phyloP scores from a whole-genome alignment of 2,888 invertebrate species.

The Epistrophella euchroma region DNA sequence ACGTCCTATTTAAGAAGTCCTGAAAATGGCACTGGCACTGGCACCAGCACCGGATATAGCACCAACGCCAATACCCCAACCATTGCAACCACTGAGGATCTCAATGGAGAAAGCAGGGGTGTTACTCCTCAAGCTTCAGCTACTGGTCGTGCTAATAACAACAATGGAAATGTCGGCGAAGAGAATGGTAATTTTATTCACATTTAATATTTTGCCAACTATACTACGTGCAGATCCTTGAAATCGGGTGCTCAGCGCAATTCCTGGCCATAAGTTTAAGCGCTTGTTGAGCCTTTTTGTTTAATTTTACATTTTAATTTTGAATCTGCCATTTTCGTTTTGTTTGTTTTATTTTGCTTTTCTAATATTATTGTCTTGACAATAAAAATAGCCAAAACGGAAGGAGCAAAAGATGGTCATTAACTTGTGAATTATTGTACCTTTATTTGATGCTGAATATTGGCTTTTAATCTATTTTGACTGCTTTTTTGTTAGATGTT shows the following conservation, averaged over 20 bases:
- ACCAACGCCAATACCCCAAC: slow-evolving; percentile 14
- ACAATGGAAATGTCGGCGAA: slow-evolving; percentile 64
- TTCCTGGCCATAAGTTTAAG: slow-evolving; percentile 66
- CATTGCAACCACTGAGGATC: slow-evolving; percentile 23
- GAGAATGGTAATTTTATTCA: slow-evolving; percentile 77
- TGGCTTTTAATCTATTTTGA: not conserved
- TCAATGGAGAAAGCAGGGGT: slow-evolving; percentile 44
- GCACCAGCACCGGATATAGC: not conserved
- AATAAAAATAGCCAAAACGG: slow-evolving; percentile 40
- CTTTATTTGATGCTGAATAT: not conserved
- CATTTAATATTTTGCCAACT: slow-evolving; percentile 73
- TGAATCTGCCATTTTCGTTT: slow-evolving; percentile 59
- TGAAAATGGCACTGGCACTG: slow-evolving; percentile 44
- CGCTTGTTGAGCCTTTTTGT: slow-evolving; percentile 70
- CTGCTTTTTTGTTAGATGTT: not conserved
- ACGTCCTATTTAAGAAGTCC: slow-evolving; percentile 60
- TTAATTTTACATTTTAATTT: slow-evolving; percentile 73
- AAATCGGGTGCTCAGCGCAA: slow-evolving; percentile 54
- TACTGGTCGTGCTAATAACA: slow-evolving; percentile 58
- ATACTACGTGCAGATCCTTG: slow-evolving; percentile 63
- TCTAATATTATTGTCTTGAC: slow-evolving; percentile 28
- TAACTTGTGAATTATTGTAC: slow-evolving; percentile 51
- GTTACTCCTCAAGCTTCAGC: slow-evolving; percentile 33
- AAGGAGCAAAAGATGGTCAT: slow-evolving; percentile 43
- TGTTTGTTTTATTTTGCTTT: not conserved